These are phyloP conservation scores for Melopsittacus undulatus DNA, from an alignment of 2,797 vertebrate genomes.

Conservation along the genomic window DNA sequence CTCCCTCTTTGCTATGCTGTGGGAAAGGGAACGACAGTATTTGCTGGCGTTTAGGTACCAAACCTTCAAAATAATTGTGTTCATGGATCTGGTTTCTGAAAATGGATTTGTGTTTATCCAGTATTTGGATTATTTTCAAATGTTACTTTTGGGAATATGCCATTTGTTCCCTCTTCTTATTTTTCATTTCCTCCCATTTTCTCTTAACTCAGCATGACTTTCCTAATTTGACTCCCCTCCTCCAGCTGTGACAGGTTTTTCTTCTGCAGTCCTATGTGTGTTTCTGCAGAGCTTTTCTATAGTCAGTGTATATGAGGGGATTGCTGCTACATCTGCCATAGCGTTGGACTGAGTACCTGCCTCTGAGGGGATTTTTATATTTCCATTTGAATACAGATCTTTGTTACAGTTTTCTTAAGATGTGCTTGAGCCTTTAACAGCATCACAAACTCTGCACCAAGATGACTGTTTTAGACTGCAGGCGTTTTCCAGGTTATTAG, in stretches of 20 bases:
- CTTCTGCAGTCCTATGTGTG: background rate
- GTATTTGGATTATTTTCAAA: constrained; percentile 25
- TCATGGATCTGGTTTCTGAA: background rate
- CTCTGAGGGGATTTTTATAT: background rate
- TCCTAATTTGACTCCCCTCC: background rate
- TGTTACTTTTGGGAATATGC: background rate
- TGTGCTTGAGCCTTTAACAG: background rate
- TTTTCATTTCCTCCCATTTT: constrained; percentile 26
- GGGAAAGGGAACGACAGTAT: background rate
- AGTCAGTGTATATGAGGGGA: background rate
- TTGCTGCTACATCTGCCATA: background rate
- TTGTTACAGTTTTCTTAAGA: background rate
- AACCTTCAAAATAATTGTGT: background rate
- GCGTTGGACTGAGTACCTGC: background rate
- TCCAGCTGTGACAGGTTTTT: constrained; percentile 8
- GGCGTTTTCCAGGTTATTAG: background rate
- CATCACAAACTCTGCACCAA: background rate
- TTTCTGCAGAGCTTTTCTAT: constrained; percentile 32
- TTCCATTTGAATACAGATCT: background rate
- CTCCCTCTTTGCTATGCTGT: background rate
- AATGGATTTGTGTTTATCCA: background rate
- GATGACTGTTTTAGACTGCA: background rate
- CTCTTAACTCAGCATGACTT: background rate
- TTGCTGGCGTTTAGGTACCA: background rate
- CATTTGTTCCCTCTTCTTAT: background rate